phyloP scores from a whole-genome alignment of 2,797 vertebrate genomes.

The Sebastiscus tertius region DNA sequence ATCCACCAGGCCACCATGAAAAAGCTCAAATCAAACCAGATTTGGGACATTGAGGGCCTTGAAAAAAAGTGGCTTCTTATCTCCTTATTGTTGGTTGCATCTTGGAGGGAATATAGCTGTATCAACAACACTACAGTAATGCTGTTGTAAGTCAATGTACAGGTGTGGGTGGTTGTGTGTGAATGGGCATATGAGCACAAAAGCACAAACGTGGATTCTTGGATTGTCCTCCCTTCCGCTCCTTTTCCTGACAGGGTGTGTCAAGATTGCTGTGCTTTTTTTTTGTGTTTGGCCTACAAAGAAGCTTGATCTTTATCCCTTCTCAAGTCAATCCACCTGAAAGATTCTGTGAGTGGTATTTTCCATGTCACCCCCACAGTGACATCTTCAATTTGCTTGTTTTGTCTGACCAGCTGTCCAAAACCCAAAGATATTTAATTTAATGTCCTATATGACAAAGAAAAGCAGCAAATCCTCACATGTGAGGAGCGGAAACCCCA shows the following conservation, averaged over 20 bases:
- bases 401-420: no score
- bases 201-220: neutral
- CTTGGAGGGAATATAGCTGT: neutral
- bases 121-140: neutral
- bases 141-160: neutral
- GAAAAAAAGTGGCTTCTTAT: neutral
- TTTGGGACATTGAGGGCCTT: neutral
- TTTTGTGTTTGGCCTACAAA: neutral
- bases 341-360: neutral
- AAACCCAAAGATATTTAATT: no score
- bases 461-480: neutral
- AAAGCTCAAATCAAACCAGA: conserved; percentile 22
- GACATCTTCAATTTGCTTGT: no score
- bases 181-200: neutral
- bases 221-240: no score
- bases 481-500: neutral
- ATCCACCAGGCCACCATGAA: conserved; percentile 43
- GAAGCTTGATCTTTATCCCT: neutral
- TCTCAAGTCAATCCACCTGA: neutral
- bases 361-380: neutral
- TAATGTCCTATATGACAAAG: no score
- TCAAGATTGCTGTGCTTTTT: no score
- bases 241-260: no score
- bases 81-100: neutral
- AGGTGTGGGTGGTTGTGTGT: neutral